These are phyloP conservation scores for Bryconaethiops microstoma DNA, from an alignment of 2,797 vertebrate species.

Conservation along the genomic window DNA sequence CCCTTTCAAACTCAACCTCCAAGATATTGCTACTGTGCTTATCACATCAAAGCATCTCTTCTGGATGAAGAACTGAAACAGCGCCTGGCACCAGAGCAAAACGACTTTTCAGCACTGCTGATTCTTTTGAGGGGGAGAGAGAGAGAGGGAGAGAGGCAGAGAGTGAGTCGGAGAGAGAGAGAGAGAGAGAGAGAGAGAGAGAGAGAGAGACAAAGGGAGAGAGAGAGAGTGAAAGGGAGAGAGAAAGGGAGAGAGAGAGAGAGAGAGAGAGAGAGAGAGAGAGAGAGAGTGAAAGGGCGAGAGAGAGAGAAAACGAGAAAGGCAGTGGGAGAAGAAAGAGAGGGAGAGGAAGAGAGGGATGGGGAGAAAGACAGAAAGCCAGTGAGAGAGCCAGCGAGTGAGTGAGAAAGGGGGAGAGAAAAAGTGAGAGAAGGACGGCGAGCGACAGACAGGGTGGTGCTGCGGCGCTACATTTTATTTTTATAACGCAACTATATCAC, in stretches of 20 bases:
- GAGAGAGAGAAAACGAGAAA: slow-evolving; percentile 16
- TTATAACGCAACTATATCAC: slow-evolving; percentile 67
- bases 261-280: neutral
- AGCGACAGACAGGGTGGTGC: slow-evolving; percentile 18
- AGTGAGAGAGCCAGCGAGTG: neutral
- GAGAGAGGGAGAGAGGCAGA: slow-evolving; percentile 7
- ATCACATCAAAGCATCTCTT: slow-evolving; percentile 64
- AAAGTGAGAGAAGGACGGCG: neutral
- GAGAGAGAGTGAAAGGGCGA: slow-evolving; percentile 42
- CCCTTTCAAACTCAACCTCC: slow-evolving; percentile 68
- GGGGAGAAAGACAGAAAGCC: neutral
- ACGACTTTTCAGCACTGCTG: slow-evolving; percentile 65
- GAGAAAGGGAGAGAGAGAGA: neutral
- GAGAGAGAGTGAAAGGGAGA: neutral
- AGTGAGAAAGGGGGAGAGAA: neutral
- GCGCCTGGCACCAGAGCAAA: slow-evolving; percentile 65
- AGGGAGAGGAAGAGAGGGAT: neutral
- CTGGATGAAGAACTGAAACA: slow-evolving; percentile 70
- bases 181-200: slow-evolving; percentile 25
- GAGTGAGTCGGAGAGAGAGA: neutral
- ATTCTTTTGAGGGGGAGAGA: slow-evolving; percentile 54
- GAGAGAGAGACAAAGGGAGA: slow-evolving; percentile 9
- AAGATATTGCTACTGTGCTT: slow-evolving; percentile 70
- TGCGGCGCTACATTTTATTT: slow-evolving; percentile 52
- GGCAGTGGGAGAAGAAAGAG: neutral